These are phyloP conservation scores for Atta colombica DNA, from an alignment of 1,140 invertebrate genomes.

Conservation along the genomic window DNA sequence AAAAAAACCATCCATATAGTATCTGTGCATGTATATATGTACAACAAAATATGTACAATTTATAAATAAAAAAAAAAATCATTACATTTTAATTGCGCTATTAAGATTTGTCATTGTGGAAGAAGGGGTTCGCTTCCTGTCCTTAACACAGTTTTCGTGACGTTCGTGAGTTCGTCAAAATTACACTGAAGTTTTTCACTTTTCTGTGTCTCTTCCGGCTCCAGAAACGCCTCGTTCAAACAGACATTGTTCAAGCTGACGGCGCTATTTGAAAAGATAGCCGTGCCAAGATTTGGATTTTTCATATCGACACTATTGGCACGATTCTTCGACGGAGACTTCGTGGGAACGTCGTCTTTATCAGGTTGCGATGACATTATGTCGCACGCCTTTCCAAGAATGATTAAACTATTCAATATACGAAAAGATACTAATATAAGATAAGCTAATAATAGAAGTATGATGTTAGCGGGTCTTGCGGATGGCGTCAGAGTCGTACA, in stretches of 20 bases:
- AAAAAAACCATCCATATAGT: constrained; percentile 21
- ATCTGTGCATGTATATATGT: constrained; percentile 24
- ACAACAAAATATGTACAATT: constrained; percentile 45
- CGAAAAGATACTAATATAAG: constrained; percentile 93
- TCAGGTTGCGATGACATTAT: constrained; percentile 91
- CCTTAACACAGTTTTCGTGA: constrained; percentile 48
- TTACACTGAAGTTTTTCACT: constrained; percentile 43
- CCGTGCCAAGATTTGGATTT: constrained; percentile 87
- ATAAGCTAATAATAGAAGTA: constrained; percentile 92
- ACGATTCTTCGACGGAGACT: constrained; percentile 22
- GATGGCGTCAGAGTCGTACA: constrained; percentile 90
- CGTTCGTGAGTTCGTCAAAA: constrained; percentile 18
- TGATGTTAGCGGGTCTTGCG: constrained; percentile 89
- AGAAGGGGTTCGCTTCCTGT: constrained; percentile 57
- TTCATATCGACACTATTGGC: constrained; percentile 62
- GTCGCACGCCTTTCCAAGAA: constrained; percentile 95
- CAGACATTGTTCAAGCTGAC: constrained; percentile 93
- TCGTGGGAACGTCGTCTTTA: constrained; percentile 81
- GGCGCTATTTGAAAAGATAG: constrained; percentile 96
- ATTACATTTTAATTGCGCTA: constrained; percentile 37
- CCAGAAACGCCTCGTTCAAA: constrained; percentile 90
- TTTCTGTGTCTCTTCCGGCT: constrained; percentile 39
- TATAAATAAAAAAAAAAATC: constrained; percentile 34
- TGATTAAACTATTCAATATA: constrained; percentile 94
- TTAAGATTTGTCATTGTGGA: constrained; percentile 40